Conservation (phyloP, 2,113 vertebrate species). For the human region GRCh38 chr18:47319501-47320000, state of each 20-base stretch:
- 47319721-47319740: conserved; percentile 79
- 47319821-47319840: conserved; percentile 69
- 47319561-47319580: conserved; percentile 69
- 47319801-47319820: conserved; percentile 77
- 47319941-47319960: conserved; percentile 72
- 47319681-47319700: conserved; percentile 82
- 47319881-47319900: conserved; percentile 73
- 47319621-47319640: conserved; percentile 76
- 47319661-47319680: conserved; percentile 76
- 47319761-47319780: conserved; percentile 82
- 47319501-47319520: conserved; percentile 56
- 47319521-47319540: conserved; percentile 67
- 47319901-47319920: conserved; percentile 24
- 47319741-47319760: conserved; percentile 81
- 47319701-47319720: conserved; percentile 82
- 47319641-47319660: conserved; percentile 77
- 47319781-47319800: conserved; percentile 76
- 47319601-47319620: conserved; percentile 79
- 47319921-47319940: conserved; percentile 52
- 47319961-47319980: conserved; percentile 66
- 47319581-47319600: conserved; percentile 74
- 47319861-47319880: conserved; percentile 79
- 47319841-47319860: conserved; percentile 53
- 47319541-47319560: conserved; percentile 26
- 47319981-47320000: conserved; percentile 57